Conservation (phyloP, 2,113 vertebrate genomes). For the Peromyscus polionotus region DNA sequence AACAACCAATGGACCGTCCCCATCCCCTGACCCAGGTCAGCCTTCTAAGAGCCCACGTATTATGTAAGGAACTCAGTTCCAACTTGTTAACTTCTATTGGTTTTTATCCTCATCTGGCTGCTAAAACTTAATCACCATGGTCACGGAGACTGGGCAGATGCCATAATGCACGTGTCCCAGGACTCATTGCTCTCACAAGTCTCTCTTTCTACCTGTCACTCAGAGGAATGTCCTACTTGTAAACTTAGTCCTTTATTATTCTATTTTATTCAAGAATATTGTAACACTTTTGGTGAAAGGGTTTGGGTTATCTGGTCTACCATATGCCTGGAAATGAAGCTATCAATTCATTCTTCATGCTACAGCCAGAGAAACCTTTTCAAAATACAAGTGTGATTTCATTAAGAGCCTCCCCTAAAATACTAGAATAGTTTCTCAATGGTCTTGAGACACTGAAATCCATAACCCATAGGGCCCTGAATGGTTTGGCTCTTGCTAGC, state of each 20-base stretch:
- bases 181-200: not conserved
- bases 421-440: constrained; percentile 6
- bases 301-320: constrained; percentile 26
- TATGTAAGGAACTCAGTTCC: not conserved
- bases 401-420: constrained; percentile 16
- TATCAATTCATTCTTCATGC: constrained; percentile 24
- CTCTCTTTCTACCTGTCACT: constrained; percentile 4
- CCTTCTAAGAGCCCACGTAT: constrained; percentile 17
- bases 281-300: constrained; percentile 33
- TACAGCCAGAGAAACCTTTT: constrained; percentile 39
- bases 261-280: constrained; percentile 28
- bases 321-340: constrained; percentile 23
- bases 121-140: not conserved
- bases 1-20: not conserved
- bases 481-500: not conserved
- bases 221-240: not conserved
- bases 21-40: not conserved
- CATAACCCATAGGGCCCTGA: not conserved
- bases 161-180: not conserved
- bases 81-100: not conserved
- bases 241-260: constrained; percentile 16
- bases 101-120: not conserved
- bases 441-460: constrained; percentile 31
- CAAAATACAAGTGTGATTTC: constrained; percentile 22
- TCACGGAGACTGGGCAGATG: not conserved